A percentile compares a stretch with the other conserved stretches of the same genome.
Conservation (phyloP, 2,888 invertebrate species). For the Scotopteryx bipunctaria region DNA sequence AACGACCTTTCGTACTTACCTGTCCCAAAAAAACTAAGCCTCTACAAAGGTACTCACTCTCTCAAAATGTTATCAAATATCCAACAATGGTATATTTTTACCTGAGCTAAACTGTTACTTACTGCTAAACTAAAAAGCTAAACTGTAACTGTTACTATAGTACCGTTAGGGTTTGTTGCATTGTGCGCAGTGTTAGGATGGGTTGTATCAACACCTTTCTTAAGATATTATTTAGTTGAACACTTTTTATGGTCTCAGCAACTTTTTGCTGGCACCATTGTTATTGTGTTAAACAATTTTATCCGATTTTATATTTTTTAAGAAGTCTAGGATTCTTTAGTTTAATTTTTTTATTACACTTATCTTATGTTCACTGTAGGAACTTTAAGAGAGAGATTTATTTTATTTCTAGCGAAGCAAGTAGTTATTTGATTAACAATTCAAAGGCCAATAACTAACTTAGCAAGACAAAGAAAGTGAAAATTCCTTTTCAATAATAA, state of each 20-base stretch:
- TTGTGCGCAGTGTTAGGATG: constrained; percentile 3
- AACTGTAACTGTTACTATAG: constrained; percentile 13
- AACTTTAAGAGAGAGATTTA: too few relatives aligned
- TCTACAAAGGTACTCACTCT: neutral
- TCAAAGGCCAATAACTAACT: neutral
- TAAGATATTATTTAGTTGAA: neutral
- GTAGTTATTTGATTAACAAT: neutral
- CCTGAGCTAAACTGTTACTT: constrained; percentile 17
- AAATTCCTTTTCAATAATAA: constrained; percentile 2
- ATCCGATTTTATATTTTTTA: neutral
- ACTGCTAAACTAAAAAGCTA: too few relatives aligned
- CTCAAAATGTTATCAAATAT: neutral
- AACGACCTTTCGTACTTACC: too few relatives aligned
- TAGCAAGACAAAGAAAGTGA: constrained; percentile 12
- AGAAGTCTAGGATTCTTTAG: neutral
- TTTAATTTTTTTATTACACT: too few relatives aligned
- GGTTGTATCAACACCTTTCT: constrained; percentile 2
- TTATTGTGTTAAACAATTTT: too few relatives aligned
- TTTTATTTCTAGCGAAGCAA: too few relatives aligned
- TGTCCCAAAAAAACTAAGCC: too few relatives aligned
- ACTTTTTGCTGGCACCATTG: constrained; percentile 2
- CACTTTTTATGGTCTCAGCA: constrained; percentile 5
- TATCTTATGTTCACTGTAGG: too few relatives aligned
- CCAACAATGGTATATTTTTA: constrained; percentile 8
- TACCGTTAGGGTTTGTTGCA: constrained; percentile 16